A percentile compares a stretch with the other conserved stretches of the same genome.
These are phyloP conservation scores for Aleadryas rufinucha DNA, from an alignment of 2,113 vertebrate species.

Conservation along the genomic window DNA sequence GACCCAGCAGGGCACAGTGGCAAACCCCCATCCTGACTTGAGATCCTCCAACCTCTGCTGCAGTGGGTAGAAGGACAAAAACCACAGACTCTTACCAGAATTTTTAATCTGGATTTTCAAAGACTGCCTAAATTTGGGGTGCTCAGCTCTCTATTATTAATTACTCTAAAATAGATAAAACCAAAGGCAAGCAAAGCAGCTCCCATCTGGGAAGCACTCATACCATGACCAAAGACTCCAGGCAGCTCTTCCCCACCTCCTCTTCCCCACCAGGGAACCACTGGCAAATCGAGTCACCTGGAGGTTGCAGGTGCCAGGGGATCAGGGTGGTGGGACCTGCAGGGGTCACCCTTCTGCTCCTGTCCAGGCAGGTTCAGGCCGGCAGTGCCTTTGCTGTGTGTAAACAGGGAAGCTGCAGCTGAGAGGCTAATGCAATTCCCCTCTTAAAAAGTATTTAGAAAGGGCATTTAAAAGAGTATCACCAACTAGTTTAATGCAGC, in stretches of 20 bases:
- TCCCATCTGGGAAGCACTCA: rapidly evolving
- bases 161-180: not conserved
- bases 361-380: not conserved
- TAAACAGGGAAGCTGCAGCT: not conserved
- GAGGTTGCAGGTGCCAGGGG: not conserved
- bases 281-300: not conserved
- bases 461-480: not conserved
- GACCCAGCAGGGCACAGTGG: not conserved
- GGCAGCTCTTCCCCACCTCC: not conserved
- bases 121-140: not conserved
- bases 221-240: too few relatives aligned
- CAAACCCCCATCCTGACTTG: not conserved
- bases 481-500: not conserved
- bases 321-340: rapidly evolving
- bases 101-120: not conserved
- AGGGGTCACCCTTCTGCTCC: not conserved
- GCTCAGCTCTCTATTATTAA: not conserved
- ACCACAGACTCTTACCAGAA: not conserved
- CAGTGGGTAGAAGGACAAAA: not conserved
- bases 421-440: not conserved
- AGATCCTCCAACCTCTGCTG: not conserved
- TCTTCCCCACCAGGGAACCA: not conserved
- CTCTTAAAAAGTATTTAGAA: not conserved
- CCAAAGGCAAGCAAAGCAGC: not conserved
- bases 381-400: not conserved